Evolutionary conservation across 1,140 invertebrate species (phyloP), one percentile per base, ranked within the genome.

Genomic region (Bilobella aurantiaca): DNA sequence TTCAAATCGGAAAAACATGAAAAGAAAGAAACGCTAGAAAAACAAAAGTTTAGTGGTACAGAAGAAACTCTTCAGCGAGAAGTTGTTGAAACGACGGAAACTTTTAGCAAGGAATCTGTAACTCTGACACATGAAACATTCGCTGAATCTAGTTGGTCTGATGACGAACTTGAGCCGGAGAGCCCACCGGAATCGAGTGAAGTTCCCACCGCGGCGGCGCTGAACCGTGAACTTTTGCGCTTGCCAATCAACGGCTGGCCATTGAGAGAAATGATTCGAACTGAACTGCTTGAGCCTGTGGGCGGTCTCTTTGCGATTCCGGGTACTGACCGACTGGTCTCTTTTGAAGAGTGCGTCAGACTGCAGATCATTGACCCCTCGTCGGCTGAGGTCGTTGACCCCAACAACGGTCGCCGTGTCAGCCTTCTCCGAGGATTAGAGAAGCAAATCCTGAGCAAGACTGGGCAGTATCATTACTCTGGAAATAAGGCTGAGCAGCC

Each of bases 231-330:
- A 71, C 80, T 83, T 0, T 83, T 86, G 69, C 86, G 90, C 70
- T 70, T 91, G n/a, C 89, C 90, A 1, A 78, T 80, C n/a, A 85
- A 87, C 68, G 90, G 90, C 8, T 92, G 90, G 91, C 80, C 81
- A 58, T 77, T 93, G 0, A 78, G 81, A 59, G 86, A 91, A 74
- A 88, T 88, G 12, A 90, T 93, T 59, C 79, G 86, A 31, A 82
- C 85, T 75, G 82, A 83, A 47, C 76, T 93, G 1, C 90, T 93
- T 70, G 87, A 96, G 78, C 83, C 89, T 0, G 80, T 83, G 1
- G 87, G 84, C 3, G 91, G 92, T 1, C 79, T 91, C 1, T 93
- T 96, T 74, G 86, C 87, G 59, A 89, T 96, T 72, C 90, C 91
- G 37, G 87, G 87, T 31, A 91, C 90, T 1, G 89, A 93, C 75